Conservation (phyloP, 1,140 invertebrate genomes). For the Drosophila kanapiae region DNA sequence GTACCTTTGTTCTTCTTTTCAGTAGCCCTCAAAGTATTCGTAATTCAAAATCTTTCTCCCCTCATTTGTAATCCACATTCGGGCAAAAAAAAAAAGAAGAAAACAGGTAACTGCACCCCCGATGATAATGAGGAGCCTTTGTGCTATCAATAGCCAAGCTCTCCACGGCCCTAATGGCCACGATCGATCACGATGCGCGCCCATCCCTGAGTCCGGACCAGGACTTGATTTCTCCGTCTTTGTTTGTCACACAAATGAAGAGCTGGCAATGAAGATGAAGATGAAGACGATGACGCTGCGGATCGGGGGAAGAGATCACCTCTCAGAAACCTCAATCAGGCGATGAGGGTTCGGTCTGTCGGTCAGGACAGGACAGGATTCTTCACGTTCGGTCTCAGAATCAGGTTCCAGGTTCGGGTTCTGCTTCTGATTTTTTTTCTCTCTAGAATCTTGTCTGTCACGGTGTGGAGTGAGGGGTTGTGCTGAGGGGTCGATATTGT, state of each 20-base stretch:
- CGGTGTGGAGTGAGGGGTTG: constrained; percentile 39
- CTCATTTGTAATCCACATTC: constrained; percentile 4
- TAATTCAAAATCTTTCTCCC: background rate
- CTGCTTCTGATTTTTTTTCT: constrained; percentile 10
- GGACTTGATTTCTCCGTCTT: constrained; percentile 44
- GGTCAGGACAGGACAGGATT: constrained; percentile 33
- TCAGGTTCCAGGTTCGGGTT: constrained; percentile 27
- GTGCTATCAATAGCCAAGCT: constrained; percentile 27
- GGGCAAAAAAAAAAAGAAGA: background rate
- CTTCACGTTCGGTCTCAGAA: constrained; percentile 18
- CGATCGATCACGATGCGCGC: constrained; percentile 33
- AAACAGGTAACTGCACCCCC: constrained; percentile 10
- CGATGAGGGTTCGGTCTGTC: constrained; percentile 37
- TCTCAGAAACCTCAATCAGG: constrained; percentile 66
- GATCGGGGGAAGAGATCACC: constrained; percentile 56
- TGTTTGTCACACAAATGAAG: constrained; percentile 81
- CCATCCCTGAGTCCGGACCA: constrained; percentile 5
- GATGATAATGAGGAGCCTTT: constrained; percentile 11
- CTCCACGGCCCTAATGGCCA: constrained; percentile 34
- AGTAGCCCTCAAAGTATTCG: background rate
- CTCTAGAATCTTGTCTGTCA: constrained; percentile 54
- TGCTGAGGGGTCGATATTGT: constrained; percentile 52
- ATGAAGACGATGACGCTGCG: constrained; percentile 49
- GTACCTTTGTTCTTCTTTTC: background rate
- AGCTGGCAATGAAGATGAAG: constrained; percentile 60